phyloP scores from a whole-genome alignment of 2,888 invertebrate genomes.

The Leuctra nigra region DNA sequence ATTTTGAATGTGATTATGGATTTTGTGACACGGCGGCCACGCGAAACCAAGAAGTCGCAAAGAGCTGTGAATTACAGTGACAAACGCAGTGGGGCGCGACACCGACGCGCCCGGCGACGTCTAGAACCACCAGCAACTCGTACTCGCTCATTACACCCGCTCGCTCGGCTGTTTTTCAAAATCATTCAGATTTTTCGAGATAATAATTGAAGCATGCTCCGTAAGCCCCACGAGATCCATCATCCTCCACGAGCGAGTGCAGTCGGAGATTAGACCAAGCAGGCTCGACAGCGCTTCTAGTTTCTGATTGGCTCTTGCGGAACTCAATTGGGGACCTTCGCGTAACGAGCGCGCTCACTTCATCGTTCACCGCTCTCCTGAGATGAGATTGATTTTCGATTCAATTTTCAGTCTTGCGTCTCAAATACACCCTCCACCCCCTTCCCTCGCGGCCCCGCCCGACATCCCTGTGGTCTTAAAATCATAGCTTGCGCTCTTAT shows the following conservation, averaged over 20 bases:
- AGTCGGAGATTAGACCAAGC: not conserved
- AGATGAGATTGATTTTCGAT: conserved; percentile 26
- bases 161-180: not conserved
- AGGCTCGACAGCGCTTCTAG: not conserved
- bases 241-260: not conserved
- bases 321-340: conserved; percentile 22
- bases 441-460: not conserved
- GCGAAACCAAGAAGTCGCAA: not conserved
- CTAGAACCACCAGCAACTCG: not conserved
- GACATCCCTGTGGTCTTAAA: conserved; percentile 11
- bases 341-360: conserved; percentile 8
- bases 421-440: conserved; percentile 11
- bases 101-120: not conserved
- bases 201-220: conserved; percentile 10
- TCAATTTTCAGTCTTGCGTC: conserved; percentile 25
- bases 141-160: conserved; percentile 4
- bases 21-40: not conserved
- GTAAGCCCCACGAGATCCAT: not conserved
- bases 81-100: not conserved
- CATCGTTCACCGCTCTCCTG: conserved; percentile 14
- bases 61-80: not conserved
- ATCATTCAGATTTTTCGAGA: not conserved
- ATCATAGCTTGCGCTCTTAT: not conserved
- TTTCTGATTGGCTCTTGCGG: conserved; percentile 13
- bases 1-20: no score